Percentiles rank a stretch among this genome's conserved stretches.
These are phyloP conservation scores for Holothuria leucospilota DNA, from an alignment of 53 echinoderm and acorn worm species.

Conservation along the genomic window DNA sequence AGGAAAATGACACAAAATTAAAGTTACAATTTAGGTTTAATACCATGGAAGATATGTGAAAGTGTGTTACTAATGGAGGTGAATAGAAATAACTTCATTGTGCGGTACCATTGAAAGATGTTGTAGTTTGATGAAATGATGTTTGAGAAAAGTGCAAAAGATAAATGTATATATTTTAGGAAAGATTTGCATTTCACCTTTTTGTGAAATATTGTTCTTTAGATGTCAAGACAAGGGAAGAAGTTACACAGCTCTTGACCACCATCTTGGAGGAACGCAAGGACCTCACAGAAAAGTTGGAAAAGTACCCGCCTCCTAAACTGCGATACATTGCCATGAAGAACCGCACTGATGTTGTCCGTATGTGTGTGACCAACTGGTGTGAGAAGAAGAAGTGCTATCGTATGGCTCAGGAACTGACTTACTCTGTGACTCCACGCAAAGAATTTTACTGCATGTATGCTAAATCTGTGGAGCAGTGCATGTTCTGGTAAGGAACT, in stretches of 20 bases:
- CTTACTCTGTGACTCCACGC: conserved; percentile 77
- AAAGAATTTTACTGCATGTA: conserved; percentile 70
- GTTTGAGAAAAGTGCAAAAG: too few relatives aligned
- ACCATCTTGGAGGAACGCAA: conserved; percentile 43
- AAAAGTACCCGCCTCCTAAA: conserved; percentile 47
- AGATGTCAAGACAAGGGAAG: background rate
- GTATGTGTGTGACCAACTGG: conserved; percentile 69
- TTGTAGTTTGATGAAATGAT: too few relatives aligned
- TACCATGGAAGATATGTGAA: too few relatives aligned
- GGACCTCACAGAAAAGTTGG: conserved; percentile 57
- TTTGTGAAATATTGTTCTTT: background rate
- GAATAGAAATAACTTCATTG: too few relatives aligned
- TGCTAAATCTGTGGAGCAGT: conserved; percentile 78
- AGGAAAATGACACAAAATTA: too few relatives aligned
- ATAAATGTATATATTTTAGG: too few relatives aligned
- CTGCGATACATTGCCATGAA: conserved; percentile 45
- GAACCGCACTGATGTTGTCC: conserved; percentile 38
- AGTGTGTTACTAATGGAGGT: too few relatives aligned
- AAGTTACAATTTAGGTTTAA: too few relatives aligned
- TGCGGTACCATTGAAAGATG: too few relatives aligned
- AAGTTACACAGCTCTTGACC: conserved; percentile 30
- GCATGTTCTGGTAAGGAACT: conserved; percentile 84
- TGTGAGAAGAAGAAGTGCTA: conserved; percentile 89
- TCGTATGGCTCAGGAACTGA: conserved; percentile 81
- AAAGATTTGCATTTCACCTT: background rate